phyloP scores from a whole-genome alignment of 53 echinoderm and acorn worm species.

The Henricia sp. region DNA sequence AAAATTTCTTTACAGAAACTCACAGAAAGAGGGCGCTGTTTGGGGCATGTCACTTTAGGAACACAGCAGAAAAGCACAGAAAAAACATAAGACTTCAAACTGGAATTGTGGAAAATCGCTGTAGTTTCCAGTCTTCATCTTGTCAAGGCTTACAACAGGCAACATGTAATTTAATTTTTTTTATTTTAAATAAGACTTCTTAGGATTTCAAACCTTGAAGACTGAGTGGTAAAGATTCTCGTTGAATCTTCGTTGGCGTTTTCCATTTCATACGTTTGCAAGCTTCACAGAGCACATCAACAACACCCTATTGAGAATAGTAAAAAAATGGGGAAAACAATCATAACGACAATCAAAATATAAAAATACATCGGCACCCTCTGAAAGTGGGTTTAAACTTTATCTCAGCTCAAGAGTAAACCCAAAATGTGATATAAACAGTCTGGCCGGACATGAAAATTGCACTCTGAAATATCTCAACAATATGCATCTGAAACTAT shows the following conservation, averaged over 20 bases:
- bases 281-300: slow-evolving; percentile 92
- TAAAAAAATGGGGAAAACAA: slow-evolving; percentile 1
- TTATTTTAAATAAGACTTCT: too few relatives aligned
- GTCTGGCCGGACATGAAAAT: neutral
- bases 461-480: neutral
- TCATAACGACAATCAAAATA: neutral
- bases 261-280: slow-evolving; percentile 96
- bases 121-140: too few relatives aligned
- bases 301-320: slow-evolving; percentile 86
- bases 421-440: neutral
- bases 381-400: too few relatives aligned
- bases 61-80: too few relatives aligned
- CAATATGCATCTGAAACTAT: neutral
- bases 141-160: too few relatives aligned
- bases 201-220: slow-evolving; percentile 94
- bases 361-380: neutral
- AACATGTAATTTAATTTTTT: too few relatives aligned
- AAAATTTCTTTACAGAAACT: too few relatives aligned
- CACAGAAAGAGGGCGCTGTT: too few relatives aligned
- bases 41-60: too few relatives aligned
- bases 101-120: too few relatives aligned
- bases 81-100: too few relatives aligned
- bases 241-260: slow-evolving; percentile 90
- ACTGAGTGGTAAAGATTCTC: slow-evolving; percentile 87
- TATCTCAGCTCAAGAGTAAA: too few relatives aligned